Conservation (phyloP, 2,113 vertebrate species). For the Eptatretus burgeri region DNA sequence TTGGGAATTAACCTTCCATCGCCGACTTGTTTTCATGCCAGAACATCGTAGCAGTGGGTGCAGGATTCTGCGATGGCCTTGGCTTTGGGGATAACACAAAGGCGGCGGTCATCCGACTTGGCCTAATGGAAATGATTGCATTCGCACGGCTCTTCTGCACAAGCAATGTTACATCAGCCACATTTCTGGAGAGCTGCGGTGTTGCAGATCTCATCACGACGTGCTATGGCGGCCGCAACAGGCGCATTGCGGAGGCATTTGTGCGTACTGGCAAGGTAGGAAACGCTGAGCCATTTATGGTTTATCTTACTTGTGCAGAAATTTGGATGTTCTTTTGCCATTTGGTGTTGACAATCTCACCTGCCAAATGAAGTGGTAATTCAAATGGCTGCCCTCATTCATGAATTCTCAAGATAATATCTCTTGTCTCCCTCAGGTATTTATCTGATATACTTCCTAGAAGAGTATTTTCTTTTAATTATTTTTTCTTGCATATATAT, state of each 20-base stretch:
- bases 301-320: too few relatives aligned
- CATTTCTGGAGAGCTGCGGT: slow-evolving; percentile 86
- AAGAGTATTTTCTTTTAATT: too few relatives aligned
- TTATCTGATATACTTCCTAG: too few relatives aligned
- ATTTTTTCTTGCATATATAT: too few relatives aligned
- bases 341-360: too few relatives aligned
- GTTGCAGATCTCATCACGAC: slow-evolving; percentile 81
- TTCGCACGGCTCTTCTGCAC: slow-evolving; percentile 59
- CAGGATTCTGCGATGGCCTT: slow-evolving; percentile 80
- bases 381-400: too few relatives aligned
- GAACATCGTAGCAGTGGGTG: slow-evolving; percentile 70
- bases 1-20: too few relatives aligned
- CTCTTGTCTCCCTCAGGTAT: too few relatives aligned
- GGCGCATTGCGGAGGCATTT: slow-evolving; percentile 65
- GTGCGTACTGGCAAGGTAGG: slow-evolving; percentile 56
- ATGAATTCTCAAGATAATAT: too few relatives aligned
- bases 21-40: slow-evolving; percentile 13
- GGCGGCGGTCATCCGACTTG: slow-evolving; percentile 70
- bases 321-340: too few relatives aligned
- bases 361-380: too few relatives aligned
- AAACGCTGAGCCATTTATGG: background rate
- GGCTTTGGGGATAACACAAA: slow-evolving; percentile 84
- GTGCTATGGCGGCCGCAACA: slow-evolving; percentile 70
- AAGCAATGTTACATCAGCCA: slow-evolving; percentile 28
- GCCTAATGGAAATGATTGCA: slow-evolving; percentile 81